These are phyloP conservation scores for Poecilia velifera DNA, from an alignment of 2,797 vertebrate species.

Conservation along the genomic window DNA sequence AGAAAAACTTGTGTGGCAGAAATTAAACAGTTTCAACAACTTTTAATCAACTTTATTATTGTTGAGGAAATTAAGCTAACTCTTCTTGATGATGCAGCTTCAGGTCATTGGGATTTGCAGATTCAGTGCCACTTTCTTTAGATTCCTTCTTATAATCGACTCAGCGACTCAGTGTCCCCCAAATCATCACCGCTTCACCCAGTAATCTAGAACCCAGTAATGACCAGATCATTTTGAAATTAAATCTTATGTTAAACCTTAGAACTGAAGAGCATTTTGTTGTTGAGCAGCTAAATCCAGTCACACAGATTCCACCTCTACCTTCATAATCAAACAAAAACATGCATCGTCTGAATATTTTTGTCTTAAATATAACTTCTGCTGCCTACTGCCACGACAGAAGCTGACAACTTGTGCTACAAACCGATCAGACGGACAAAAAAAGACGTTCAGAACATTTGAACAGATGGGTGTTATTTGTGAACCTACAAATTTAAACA, in stretches of 20 bases:
- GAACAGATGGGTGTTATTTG: constrained; percentile 1
- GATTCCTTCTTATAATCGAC: neutral
- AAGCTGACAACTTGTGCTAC: constrained; percentile 49
- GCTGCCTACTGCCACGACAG: constrained; percentile 53
- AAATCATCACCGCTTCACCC: neutral
- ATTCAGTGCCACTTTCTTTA: neutral
- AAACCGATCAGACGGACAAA: constrained; percentile 10
- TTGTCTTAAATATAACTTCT: constrained; percentile 25
- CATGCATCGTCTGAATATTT: neutral
- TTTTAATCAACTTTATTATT: neutral
- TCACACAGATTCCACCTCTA: neutral
- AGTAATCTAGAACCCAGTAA: neutral
- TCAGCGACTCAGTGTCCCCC: neutral
- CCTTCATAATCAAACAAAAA: neutral
- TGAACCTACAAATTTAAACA: constrained; percentile 12
- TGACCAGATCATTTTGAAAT: neutral
- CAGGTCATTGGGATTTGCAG: neutral
- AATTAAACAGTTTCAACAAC: neutral
- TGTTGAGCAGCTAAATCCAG: neutral
- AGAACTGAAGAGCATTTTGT: constrained; percentile 1
- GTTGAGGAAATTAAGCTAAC: neutral
- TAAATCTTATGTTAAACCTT: neutral
- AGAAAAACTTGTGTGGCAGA: neutral
- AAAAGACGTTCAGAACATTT: constrained; percentile 10
- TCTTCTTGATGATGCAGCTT: neutral